A percentile compares a stretch with the other conserved stretches of the same genome.
phyloP scores from a whole-genome alignment of 2,888 invertebrate genomes.

The Lottia gigantea region DNA sequence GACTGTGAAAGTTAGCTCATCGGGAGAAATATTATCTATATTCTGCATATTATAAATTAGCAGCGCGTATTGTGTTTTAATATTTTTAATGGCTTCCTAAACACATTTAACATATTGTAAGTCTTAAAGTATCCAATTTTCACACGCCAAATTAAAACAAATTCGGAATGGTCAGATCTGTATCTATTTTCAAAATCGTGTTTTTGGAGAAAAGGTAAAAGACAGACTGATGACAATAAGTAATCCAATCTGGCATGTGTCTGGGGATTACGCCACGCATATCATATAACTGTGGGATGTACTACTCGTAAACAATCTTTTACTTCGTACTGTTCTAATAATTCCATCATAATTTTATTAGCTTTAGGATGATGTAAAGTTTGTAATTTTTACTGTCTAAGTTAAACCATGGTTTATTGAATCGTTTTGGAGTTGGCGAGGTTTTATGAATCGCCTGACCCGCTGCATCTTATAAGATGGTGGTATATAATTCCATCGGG shows the following conservation, averaged over 20 bases:
- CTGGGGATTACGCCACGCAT: conserved; percentile 18
- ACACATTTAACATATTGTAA: conserved; percentile 10
- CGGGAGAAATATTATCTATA: background rate
- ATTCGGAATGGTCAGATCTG: conserved; percentile 17
- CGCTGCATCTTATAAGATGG: too few relatives aligned
- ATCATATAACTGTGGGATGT: conserved; percentile 3
- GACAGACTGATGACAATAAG: conserved; percentile 10
- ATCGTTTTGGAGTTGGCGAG: too few relatives aligned
- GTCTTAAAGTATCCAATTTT: conserved; percentile 23
- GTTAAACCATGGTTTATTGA: too few relatives aligned
- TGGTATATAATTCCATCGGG: too few relatives aligned
- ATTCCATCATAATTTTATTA: too few relatives aligned
- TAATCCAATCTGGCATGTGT: conserved; percentile 20
- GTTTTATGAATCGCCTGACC: too few relatives aligned
- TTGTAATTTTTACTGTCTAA: background rate
- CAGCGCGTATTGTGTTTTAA: conserved; percentile 1
- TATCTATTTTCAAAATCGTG: conserved; percentile 10
- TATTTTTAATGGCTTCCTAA: conserved; percentile 7
- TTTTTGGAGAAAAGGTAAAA: conserved; percentile 2
- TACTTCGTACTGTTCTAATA: background rate
- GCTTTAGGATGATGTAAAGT: too few relatives aligned
- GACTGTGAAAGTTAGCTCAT: conserved; percentile 1
- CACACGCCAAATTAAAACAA: conserved; percentile 15
- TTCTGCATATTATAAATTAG: background rate
- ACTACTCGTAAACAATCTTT: conserved; percentile 6